Base-by-base conservation (phyloP, 2,797 vertebrate genomes). In the Cynodonichthys magdalenae region DNA sequence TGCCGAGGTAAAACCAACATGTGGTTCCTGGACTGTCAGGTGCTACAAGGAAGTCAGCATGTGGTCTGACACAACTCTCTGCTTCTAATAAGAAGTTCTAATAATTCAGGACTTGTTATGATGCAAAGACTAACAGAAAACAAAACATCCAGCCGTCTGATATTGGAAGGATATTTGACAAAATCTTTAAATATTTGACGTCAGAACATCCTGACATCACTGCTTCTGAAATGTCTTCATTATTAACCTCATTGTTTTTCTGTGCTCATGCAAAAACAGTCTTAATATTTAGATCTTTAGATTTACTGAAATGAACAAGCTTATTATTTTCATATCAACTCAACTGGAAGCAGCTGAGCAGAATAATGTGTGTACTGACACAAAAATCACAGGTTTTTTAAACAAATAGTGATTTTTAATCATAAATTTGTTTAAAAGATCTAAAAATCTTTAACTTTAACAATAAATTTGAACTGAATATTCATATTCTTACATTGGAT, bases 1-100 rank as follows among this genome's bases (percentile, higher is more conserved):
- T 29, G 50, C 55, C 27, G 18, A 9, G 31, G 44, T 5, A 51
- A 47, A 42, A 14, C 20, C 24, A 29, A 3, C 46, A n/a, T 48
- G 53, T 36, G 14, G 41, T 18, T 10, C 15, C 7, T 34, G 12
- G n/a, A 45, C 29, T 19, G 39, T 31, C 31, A 74, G n/a, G 29
- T 55, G 56, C 24, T 54, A 34, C 15, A 27, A 61, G 51, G 66
- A 73, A 59, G 53, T 45, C 15, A 28, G 52, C n/a, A 39, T 66
- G 57, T 42, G 14, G 58, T 44, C 31, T 53, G 44, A 53, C 9
- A 29, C 15, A 11, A 41, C 58, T 53, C 5, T 63, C 49, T 0
- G 39, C 49, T 19, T n/a, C n/a, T n/a, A n/a, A n/a, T n/a, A n/a
- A n/a, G n/a, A 45, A 51, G 46, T 46, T 46, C 47, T 19, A 53